Percentiles rank a stretch among this genome's conserved stretches.
These are phyloP conservation scores for Microcebus ravelobensis DNA, from an alignment of 2,113 vertebrate genomes.

Conservation along the genomic window DNA sequence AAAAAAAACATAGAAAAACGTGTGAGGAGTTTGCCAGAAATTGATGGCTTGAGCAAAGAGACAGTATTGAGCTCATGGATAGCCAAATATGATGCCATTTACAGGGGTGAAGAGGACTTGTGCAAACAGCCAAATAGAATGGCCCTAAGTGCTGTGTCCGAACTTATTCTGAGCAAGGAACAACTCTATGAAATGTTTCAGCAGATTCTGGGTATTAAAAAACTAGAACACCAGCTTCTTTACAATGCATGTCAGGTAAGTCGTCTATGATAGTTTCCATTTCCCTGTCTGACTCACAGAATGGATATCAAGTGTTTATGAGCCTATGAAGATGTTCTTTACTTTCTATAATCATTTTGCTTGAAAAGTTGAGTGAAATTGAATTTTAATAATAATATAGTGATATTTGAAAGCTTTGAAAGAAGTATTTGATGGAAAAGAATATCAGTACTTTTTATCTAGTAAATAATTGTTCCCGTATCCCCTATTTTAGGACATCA, in stretches of 20 bases:
- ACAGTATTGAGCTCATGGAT: conserved; percentile 98
- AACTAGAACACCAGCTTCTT: conserved; percentile 97
- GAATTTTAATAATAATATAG: conserved; percentile 29
- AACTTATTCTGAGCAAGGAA: conserved; percentile 98
- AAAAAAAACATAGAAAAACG: conserved; percentile 98
- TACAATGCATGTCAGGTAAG: conserved; percentile 99
- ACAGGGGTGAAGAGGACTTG: conserved; percentile 94
- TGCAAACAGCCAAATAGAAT: conserved; percentile 91
- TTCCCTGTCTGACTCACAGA: not conserved
- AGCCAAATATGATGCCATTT: conserved; percentile 97
- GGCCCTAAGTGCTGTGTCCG: conserved; percentile 92
- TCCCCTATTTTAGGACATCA: not conserved
- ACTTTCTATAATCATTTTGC: not conserved
- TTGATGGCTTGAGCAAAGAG: conserved; percentile 98
- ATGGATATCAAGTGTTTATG: not conserved
- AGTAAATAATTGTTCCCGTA: not conserved
- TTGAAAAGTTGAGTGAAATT: conserved; percentile 12
- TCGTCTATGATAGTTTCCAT: not conserved
- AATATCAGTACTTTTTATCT: not conserved
- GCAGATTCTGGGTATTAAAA: conserved; percentile 95
- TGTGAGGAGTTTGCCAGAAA: conserved; percentile 96
- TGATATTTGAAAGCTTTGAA: conserved; percentile 11
- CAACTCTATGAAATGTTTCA: conserved; percentile 99
- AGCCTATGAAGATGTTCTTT: not conserved
- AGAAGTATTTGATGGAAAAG: conserved; percentile 31